Evolutionary conservation across 2,797 vertebrate species (phyloP).

Genomic region (Chiroxiphia lanceolata): DNA sequence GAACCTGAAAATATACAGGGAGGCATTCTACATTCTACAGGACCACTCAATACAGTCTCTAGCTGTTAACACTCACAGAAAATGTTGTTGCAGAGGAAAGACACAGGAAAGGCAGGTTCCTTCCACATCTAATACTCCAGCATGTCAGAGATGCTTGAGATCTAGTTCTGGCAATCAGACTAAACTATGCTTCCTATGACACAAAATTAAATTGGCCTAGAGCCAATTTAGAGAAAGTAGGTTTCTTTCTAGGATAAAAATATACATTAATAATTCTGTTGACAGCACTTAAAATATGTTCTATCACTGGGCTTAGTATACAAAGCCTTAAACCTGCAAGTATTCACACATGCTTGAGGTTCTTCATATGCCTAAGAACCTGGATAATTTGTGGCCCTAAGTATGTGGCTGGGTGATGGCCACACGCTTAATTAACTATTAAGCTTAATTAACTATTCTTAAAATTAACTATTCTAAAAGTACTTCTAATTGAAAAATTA

Average conservation of each 20-base stretch:
- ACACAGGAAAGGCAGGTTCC: fast-evolving
- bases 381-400: neutral
- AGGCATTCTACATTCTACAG: neutral
- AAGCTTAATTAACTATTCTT: neutral
- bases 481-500: neutral
- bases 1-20: neutral
- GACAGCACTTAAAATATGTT: neutral
- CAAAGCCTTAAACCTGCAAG: neutral
- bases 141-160: neutral
- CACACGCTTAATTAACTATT: neutral
- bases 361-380: neutral
- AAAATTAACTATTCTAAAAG: conserved; percentile 5
- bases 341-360: neutral
- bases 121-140: neutral
- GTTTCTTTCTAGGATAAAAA: neutral
- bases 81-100: neutral
- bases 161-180: neutral
- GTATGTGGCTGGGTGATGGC: neutral
- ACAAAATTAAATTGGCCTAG: neutral
- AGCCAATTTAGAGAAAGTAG: neutral
- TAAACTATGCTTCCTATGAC: neutral
- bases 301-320: neutral
- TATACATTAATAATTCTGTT: neutral
- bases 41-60: neutral
- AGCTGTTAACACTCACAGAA: neutral